Percentiles rank a stretch among this genome's conserved stretches.
phyloP scores from a whole-genome alignment of 2,888 invertebrate genomes.

The Dolomedes plantarius region DNA sequence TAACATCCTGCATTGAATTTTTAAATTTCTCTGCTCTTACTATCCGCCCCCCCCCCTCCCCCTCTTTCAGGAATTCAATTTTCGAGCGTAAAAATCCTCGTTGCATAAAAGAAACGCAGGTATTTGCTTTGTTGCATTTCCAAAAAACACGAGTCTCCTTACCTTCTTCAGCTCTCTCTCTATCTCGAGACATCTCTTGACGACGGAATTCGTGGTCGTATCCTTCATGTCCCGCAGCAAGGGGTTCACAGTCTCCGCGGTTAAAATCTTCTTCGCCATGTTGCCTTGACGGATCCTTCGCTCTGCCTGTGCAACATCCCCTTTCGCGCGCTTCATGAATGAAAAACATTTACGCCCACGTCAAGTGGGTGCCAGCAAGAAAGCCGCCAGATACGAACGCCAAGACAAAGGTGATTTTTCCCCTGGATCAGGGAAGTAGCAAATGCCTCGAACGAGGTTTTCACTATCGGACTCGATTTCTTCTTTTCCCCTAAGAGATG shows the following conservation, averaged over 20 bases:
- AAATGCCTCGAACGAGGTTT: too few relatives aligned
- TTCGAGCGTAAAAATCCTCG: too few relatives aligned
- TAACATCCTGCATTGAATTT: too few relatives aligned
- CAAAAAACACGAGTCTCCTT: too few relatives aligned
- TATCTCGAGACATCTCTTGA: background rate
- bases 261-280: background rate
- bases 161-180: background rate
- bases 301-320: background rate
- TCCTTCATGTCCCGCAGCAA: background rate
- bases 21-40: too few relatives aligned
- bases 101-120: too few relatives aligned
- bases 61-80: too few relatives aligned
- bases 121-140: too few relatives aligned
- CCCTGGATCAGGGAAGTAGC: too few relatives aligned
- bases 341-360: slow-evolving; percentile 5
- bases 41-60: too few relatives aligned
- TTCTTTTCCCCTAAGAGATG: too few relatives aligned
- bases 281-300: background rate
- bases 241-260: background rate
- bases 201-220: background rate
- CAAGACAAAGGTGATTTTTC: background rate
- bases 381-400: background rate
- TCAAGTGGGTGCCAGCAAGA: background rate
- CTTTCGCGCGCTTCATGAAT: slow-evolving; percentile 3
- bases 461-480: too few relatives aligned